Evolutionary conservation across 2,888 invertebrate species (phyloP).

Genomic region (Gastrophysa polygoni): DNA sequence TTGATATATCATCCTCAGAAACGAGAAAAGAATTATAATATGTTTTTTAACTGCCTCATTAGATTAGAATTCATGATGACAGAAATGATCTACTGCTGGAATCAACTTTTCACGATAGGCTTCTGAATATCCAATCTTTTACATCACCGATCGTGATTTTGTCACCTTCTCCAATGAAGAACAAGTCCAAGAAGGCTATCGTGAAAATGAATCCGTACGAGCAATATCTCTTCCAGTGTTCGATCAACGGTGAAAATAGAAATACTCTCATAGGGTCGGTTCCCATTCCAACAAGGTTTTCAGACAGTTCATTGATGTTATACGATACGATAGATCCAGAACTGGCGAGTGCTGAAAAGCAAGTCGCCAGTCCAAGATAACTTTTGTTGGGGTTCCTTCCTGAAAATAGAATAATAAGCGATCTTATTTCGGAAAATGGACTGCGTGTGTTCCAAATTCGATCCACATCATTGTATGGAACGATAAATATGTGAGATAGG

Average conservation of each 20-base stretch:
- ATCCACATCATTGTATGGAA: too few species aligned
- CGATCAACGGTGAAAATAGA: background rate
- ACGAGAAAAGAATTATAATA: too few species aligned
- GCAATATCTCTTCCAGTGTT: constrained; percentile 7
- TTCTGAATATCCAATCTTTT: background rate
- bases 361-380: constrained; percentile 1
- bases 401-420: constrained; percentile 1
- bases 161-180: background rate
- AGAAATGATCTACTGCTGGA: background rate
- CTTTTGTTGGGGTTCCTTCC: background rate
- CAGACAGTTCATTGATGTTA: background rate
- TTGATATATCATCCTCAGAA: too few species aligned
- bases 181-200: background rate
- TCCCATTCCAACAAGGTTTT: background rate
- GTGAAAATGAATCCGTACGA: background rate
- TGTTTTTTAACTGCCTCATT: too few species aligned
- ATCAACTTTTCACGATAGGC: background rate
- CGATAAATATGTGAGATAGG: too few species aligned
- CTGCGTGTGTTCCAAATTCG: too few species aligned
- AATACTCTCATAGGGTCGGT: background rate
- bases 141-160: background rate
- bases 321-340: background rate
- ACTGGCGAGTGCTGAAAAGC: constrained; percentile 2
- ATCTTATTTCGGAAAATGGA: too few species aligned
- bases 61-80: background rate